Conservation (phyloP, 2,797 vertebrate genomes). For the Rhinoraja longicauda region DNA sequence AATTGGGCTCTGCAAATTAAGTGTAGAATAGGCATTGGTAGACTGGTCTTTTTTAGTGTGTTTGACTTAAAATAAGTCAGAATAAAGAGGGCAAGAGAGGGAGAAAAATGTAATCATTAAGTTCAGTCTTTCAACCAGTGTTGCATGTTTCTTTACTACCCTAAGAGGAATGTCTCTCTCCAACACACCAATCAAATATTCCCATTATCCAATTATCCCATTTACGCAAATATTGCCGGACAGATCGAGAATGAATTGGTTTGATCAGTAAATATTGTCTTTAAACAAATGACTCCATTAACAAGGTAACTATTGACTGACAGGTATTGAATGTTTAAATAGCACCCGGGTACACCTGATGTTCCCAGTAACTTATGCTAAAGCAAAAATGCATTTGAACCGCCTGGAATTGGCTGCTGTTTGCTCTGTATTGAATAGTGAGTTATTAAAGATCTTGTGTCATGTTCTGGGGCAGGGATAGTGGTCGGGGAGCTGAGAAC, state of each 20-base stretch:
- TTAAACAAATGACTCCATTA: conserved; percentile 35
- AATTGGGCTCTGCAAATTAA: too few relatives aligned
- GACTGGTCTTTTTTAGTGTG: too few relatives aligned
- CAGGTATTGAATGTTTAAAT: conserved; percentile 6
- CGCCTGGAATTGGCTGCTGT: background rate
- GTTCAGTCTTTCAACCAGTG: background rate
- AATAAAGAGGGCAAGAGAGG: background rate
- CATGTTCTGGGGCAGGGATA: background rate
- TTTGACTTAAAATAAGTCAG: background rate
- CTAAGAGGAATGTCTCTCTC: background rate
- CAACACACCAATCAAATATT: conserved; percentile 1
- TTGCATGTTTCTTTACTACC: background rate
- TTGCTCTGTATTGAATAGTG: background rate
- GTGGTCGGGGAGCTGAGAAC: background rate
- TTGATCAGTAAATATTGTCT: conserved; percentile 31
- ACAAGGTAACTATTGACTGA: conserved; percentile 31
- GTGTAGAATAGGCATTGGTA: background rate
- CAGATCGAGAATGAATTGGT: conserved; percentile 22
- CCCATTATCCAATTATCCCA: conserved; percentile 26
- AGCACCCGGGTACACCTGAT: background rate
- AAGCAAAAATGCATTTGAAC: conserved; percentile 8
- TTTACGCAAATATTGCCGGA: background rate
- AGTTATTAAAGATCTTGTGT: background rate
- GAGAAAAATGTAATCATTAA: background rate
- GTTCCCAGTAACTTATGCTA: background rate